phyloP scores from a whole-genome alignment of 2,888 invertebrate genomes.

The Gerris lacustris region DNA sequence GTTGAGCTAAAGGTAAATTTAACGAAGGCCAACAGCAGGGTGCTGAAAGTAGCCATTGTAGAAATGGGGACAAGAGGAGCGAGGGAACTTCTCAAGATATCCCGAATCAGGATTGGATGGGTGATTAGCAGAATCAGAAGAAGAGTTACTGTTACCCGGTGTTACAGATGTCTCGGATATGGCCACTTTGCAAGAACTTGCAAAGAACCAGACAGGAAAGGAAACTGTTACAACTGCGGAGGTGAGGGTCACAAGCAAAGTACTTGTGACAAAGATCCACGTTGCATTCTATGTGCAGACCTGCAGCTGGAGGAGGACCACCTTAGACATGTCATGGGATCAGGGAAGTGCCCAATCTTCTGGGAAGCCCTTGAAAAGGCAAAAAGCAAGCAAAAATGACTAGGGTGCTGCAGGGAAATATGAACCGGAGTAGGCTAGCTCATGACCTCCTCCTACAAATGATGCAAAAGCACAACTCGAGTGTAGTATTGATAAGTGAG shows the following conservation, averaged over 20 bases:
- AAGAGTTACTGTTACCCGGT: conserved; percentile 16
- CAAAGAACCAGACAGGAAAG: conserved; percentile 23
- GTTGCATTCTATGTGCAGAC: conserved; percentile 25
- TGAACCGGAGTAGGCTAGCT: not conserved
- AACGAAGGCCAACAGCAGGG: not conserved
- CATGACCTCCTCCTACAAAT: not conserved
- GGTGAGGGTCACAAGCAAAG: conserved; percentile 23
- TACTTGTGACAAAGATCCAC: conserved; percentile 17
- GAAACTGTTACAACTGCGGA: conserved; percentile 27
- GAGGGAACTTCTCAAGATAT: not conserved
- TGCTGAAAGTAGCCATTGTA: not conserved
- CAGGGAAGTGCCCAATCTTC: not conserved
- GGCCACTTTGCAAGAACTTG: conserved; percentile 16
- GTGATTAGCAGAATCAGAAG: conserved; percentile 8
- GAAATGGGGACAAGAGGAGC: not conserved
- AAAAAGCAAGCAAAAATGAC: not conserved
- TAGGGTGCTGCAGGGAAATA: not conserved
- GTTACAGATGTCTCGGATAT: conserved; percentile 18
- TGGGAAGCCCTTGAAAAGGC: not conserved
- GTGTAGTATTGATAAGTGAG: not conserved
- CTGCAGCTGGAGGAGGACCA: conserved; percentile 14
- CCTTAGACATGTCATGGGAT: not conserved
- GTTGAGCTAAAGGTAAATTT: not conserved
- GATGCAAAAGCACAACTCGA: not conserved
- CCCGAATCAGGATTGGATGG: not conserved